These are phyloP conservation scores for Arbacia lixula DNA, from an alignment of 53 echinoderm and acorn worm species.

Conservation along the genomic window DNA sequence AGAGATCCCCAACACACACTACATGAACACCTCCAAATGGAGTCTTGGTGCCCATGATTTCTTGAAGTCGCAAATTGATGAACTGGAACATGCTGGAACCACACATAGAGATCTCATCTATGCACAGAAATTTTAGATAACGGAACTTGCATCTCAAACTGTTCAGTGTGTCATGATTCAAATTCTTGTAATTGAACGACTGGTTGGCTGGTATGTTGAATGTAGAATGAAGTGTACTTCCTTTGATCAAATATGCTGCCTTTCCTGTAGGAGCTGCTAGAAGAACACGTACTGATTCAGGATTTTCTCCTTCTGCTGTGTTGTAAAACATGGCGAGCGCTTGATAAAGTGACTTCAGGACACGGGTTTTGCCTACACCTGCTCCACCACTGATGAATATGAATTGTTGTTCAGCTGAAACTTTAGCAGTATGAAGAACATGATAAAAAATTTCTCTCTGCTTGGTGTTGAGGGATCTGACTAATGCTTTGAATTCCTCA, in stretches of 20 bases:
- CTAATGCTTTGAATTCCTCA: constrained; percentile 37
- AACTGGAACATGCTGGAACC: constrained; percentile 44
- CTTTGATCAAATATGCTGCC: constrained; percentile 63
- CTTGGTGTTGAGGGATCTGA: constrained; percentile 58
- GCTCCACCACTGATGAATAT: constrained; percentile 65
- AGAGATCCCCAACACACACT: constrained; percentile 67
- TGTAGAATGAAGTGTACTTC: constrained; percentile 47
- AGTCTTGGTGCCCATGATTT: constrained; percentile 46
- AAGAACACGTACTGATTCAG: constrained; percentile 35
- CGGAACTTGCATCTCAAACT: constrained; percentile 3
- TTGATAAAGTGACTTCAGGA: constrained; percentile 56
- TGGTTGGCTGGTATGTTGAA: constrained; percentile 56
- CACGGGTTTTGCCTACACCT: constrained; percentile 65
- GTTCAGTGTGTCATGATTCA: constrained; percentile 8
- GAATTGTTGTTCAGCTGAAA: constrained; percentile 42
- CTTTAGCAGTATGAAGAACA: constrained; percentile 53
- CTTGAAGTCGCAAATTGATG: constrained; percentile 59
- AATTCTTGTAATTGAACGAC: constrained; percentile 44
- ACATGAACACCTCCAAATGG: constrained; percentile 68
- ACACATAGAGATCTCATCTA: constrained; percentile 62
- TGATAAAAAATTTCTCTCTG: constrained; percentile 60
- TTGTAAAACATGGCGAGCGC: constrained; percentile 19
- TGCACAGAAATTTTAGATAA: constrained; percentile 51
- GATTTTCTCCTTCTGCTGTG: constrained; percentile 26
- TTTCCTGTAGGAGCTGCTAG: constrained; percentile 68